phyloP scores from a whole-genome alignment of 2,888 invertebrate species.

The Hydriomena furcata region DNA sequence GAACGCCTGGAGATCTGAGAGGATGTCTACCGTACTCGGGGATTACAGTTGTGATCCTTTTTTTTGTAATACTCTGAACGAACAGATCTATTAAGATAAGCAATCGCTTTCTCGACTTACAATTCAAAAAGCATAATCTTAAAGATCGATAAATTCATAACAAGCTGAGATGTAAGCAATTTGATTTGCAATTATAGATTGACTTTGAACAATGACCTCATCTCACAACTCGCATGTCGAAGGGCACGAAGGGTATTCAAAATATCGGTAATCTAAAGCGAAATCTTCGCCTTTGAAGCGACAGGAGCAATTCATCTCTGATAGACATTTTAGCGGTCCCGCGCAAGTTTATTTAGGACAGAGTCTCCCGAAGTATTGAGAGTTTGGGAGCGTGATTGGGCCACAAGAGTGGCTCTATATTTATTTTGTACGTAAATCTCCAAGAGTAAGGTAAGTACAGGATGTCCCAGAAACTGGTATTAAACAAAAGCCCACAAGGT shows the following conservation, averaged over 20 bases:
- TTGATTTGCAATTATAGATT: conserved; percentile 22
- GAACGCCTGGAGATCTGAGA: too few relatives aligned
- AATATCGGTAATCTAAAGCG: conserved; percentile 11
- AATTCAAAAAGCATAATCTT: too few relatives aligned
- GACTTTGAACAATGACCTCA: conserved; percentile 11
- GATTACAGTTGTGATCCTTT: too few relatives aligned
- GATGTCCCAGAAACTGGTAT: too few relatives aligned
- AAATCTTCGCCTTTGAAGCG: conserved; percentile 16
- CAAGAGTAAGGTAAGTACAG: conserved; percentile 65
- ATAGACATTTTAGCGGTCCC: conserved; percentile 56
- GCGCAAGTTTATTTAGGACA: conserved; percentile 69
- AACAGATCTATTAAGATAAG: conserved; percentile 25
- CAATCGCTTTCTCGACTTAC: conserved; percentile 15
- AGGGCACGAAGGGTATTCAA: conserved; percentile 11
- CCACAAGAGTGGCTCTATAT: conserved; percentile 56
- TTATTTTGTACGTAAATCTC: conserved; percentile 73
- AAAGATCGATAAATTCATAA: conserved; percentile 9
- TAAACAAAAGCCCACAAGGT: too few relatives aligned
- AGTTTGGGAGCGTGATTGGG: conserved; percentile 68
- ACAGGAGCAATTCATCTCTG: conserved; percentile 33
- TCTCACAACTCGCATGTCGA: background rate
- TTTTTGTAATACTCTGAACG: background rate
- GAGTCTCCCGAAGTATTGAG: conserved; percentile 57
- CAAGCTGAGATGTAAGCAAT: conserved; percentile 5
- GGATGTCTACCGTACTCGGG: too few relatives aligned